Evolutionary conservation across 1,140 invertebrate species (phyloP).

Genomic region (Drosophila jambulina): DNA sequence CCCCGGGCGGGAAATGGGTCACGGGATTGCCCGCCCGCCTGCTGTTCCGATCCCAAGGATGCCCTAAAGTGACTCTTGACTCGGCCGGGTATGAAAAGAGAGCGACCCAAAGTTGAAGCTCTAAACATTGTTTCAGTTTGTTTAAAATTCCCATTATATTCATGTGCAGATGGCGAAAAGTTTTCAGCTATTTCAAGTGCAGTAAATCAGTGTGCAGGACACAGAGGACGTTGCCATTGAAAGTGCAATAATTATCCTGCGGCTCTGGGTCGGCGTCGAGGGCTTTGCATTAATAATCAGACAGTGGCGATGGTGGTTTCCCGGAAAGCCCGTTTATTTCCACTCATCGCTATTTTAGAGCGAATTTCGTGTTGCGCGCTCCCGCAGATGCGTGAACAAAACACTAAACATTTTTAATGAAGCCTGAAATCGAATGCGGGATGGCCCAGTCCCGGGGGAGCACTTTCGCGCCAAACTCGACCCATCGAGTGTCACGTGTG

Average conservation of each 20-base stretch:
- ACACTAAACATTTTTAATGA: slow-evolving; percentile 77
- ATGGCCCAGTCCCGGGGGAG: slow-evolving; percentile 18
- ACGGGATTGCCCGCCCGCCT: not conserved
- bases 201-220: slow-evolving; percentile 1
- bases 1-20: not conserved
- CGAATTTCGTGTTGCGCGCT: not conserved
- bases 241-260: slow-evolving; percentile 35
- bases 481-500: slow-evolving; percentile 63
- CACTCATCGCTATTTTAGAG: not conserved
- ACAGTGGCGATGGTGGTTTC: not conserved
- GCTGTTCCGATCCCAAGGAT: slow-evolving; percentile 20
- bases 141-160: slow-evolving; percentile 25
- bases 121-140: slow-evolving; percentile 18
- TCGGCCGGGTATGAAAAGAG: not conserved
- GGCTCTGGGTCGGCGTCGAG: not conserved
- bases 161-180: slow-evolving; percentile 13
- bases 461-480: slow-evolving; percentile 27
- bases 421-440: slow-evolving; percentile 69
- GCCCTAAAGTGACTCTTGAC: slow-evolving; percentile 40
- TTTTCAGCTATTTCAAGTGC: not conserved
- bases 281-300: slow-evolving; percentile 12
- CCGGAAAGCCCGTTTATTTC: too few species aligned
- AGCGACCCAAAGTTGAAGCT: slow-evolving; percentile 2
- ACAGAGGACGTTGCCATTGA: not conserved
- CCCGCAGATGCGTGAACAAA: slow-evolving; percentile 50